These are phyloP conservation scores for Saccostrea cuccullata DNA, from an alignment of 1,140 invertebrate species.

Conservation along the genomic window DNA sequence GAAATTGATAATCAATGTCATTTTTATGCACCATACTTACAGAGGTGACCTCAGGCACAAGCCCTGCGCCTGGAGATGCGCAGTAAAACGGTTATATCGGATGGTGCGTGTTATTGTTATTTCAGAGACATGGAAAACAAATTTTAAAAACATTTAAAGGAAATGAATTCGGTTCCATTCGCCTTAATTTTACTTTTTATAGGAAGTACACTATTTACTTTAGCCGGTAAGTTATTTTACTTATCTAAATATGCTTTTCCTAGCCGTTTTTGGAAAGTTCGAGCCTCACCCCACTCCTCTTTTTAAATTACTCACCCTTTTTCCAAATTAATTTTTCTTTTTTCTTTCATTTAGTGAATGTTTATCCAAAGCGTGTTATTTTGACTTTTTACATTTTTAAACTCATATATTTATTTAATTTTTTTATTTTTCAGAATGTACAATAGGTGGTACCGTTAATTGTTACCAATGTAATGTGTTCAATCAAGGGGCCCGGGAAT, in stretches of 20 bases:
- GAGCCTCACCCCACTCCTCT: too few species aligned
- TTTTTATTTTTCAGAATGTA: neutral
- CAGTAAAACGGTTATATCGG: neutral
- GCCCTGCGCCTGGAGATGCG: neutral
- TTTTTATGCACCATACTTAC: neutral
- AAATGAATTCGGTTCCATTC: neutral
- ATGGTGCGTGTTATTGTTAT: neutral
- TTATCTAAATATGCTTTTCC: neutral
- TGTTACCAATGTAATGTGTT: slow-evolving; percentile 54
- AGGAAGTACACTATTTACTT: neutral
- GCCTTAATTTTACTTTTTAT: neutral
- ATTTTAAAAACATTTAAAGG: neutral
- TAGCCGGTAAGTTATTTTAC: neutral
- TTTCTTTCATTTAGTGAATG: neutral
- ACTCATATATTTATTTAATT: neutral
- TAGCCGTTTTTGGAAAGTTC: neutral
- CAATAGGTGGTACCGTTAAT: neutral
- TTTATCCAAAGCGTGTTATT: neutral
- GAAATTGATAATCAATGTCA: neutral
- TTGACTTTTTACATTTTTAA: neutral
- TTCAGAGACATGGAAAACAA: neutral
- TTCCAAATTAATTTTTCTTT: neutral
- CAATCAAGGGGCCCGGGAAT: slow-evolving; percentile 37
- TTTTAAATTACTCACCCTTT: too few species aligned
- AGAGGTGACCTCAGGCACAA: neutral